Evolutionary conservation across 2,888 invertebrate genomes (phyloP).

Genomic region (Piscicola geometra): DNA sequence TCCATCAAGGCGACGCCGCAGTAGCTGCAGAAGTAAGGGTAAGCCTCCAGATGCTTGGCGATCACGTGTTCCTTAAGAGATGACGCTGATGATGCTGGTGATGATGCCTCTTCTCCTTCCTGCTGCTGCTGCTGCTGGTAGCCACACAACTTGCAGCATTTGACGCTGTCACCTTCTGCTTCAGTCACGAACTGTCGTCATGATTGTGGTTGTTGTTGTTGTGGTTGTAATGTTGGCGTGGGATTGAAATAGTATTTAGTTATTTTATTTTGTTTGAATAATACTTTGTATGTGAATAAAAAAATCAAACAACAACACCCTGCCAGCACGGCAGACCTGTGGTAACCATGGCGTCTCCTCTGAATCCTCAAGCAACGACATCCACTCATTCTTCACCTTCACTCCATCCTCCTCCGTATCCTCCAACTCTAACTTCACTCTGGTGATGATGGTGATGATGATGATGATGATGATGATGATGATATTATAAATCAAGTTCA

Average conservation of each 20-base stretch:
- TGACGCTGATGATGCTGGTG: too few relatives aligned
- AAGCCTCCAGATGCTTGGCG: conserved; percentile 38
- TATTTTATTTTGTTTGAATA: too few relatives aligned
- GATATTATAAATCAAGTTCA: too few relatives aligned
- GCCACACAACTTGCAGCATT: conserved; percentile 35
- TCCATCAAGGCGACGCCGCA: conserved; percentile 40
- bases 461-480: too few relatives aligned
- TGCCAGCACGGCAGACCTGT: background rate
- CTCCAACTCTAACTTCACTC: background rate
- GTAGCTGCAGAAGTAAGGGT: conserved; percentile 42
- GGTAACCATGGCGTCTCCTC: conserved; percentile 33
- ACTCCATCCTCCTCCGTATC: conserved; percentile 23
- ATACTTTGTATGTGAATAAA: too few relatives aligned
- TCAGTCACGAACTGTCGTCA: conserved; percentile 33
- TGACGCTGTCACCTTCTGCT: conserved; percentile 24
- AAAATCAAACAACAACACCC: too few relatives aligned
- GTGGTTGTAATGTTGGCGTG: too few relatives aligned
- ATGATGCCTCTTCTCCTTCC: conserved; percentile 12
- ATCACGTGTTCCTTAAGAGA: conserved; percentile 39
- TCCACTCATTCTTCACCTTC: conserved; percentile 25
- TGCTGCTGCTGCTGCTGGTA: conserved; percentile 35
- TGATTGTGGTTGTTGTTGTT: background rate
- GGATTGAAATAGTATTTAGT: too few relatives aligned
- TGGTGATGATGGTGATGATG: too few relatives aligned
- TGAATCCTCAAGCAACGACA: background rate